Percentiles rank a stretch among this genome's conserved stretches.
phyloP scores from a whole-genome alignment of 2,888 invertebrate genomes.

The Leucozona laternaria region DNA sequence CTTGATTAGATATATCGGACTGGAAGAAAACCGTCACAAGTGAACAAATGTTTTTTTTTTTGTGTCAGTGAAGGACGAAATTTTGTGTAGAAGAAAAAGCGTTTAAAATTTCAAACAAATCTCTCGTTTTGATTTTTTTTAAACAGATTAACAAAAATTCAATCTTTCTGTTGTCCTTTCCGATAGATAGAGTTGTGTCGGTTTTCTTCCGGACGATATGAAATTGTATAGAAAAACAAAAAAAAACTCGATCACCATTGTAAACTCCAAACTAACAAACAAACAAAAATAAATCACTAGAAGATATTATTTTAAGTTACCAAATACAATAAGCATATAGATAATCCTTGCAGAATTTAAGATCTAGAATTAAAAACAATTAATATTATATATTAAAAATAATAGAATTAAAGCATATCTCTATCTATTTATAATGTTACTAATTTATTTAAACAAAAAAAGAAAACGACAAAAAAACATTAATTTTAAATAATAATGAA shows the following conservation, averaged over 20 bases:
- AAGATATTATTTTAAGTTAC: constrained; percentile 41
- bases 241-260: constrained; percentile 30
- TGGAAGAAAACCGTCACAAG: not conserved
- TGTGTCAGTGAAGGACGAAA: not conserved
- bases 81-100: not conserved
- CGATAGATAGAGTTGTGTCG: too few species aligned
- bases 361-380: constrained; percentile 28
- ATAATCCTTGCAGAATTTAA: constrained; percentile 62
- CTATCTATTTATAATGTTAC: constrained; percentile 66
- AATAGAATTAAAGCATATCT: constrained; percentile 64
- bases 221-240: constrained; percentile 38
- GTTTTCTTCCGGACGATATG: not conserved
- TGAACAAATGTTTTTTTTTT: not conserved
- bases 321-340: constrained; percentile 68
- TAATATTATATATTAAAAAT: constrained; percentile 36
- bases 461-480: constrained; percentile 13
- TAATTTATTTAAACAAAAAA: constrained; percentile 67
- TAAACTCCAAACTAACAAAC: constrained; percentile 31
- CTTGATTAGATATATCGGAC: not conserved
- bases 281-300: not conserved
- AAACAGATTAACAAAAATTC: too few species aligned
- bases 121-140: too few species aligned
- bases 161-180: too few species aligned
- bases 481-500: constrained; percentile 34
- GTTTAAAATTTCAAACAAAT: too few species aligned